Evolutionary conservation across 2,113 vertebrate species (phyloP).

Genomic region (Epinephelus cyanopodus): DNA sequence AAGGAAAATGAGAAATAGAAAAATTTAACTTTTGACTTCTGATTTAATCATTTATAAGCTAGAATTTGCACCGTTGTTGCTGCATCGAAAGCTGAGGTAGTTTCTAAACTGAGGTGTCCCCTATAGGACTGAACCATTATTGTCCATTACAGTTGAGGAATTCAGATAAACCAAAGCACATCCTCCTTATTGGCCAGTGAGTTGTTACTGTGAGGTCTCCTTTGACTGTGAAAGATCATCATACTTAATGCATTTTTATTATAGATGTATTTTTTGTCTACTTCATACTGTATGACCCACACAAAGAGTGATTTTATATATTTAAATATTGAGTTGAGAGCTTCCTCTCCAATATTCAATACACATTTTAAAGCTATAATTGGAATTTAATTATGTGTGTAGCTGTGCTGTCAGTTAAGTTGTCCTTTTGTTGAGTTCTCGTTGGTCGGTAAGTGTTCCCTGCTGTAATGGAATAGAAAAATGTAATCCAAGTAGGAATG

Average conservation of each 20-base stretch:
- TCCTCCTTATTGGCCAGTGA: conserved; percentile 25
- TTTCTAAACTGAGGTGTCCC: conserved; percentile 33
- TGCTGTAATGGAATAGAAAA: conserved; percentile 37
- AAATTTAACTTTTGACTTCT: conserved; percentile 43
- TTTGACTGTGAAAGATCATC: conserved; percentile 50
- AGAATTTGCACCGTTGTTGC: conserved; percentile 59
- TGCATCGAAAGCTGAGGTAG: conserved; percentile 54
- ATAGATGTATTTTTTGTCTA: conserved; percentile 11
- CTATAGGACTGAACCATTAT: conserved; percentile 10
- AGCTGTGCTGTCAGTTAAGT: neutral
- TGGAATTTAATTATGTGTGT: conserved; percentile 1
- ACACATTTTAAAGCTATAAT: conserved; percentile 38
- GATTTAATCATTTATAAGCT: conserved; percentile 61
- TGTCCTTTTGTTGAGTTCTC: conserved; percentile 12
- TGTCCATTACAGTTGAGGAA: conserved; percentile 15
- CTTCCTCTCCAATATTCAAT: conserved; percentile 12
- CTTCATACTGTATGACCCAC: neutral
- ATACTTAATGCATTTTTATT: neutral
- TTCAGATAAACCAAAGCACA: conserved; percentile 19
- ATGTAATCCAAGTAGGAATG: neutral
- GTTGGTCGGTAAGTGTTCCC: conserved; percentile 10
- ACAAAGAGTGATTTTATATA: conserved; percentile 8
- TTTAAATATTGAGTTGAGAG: neutral
- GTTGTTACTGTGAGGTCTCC: conserved; percentile 44
- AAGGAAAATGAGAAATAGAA: conserved; percentile 38